Evolutionary conservation across 2,113 vertebrate genomes (phyloP), one percentile per base, ranked within the genome.

Genomic region (Aptenodytes forsteri): DNA sequence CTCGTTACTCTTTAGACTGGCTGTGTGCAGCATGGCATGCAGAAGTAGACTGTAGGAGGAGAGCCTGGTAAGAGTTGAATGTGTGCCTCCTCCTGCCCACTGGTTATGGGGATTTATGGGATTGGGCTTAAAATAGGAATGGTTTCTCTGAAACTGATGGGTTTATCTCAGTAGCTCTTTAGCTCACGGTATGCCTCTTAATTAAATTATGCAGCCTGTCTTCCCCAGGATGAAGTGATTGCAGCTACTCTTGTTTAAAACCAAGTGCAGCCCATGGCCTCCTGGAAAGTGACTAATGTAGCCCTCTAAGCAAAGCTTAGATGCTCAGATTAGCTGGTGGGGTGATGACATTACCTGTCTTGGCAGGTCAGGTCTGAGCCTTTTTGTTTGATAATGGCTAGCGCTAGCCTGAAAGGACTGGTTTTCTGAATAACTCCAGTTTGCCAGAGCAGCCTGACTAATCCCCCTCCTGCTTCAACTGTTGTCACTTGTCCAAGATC

Each of bases 91-190:
- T 77, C 47, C 73, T 96, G 66, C 84, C 84, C 79, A 73, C 95
- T 50, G 50, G 49, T 58, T 89, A 72, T 86, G 90, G 38, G 82
- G 95, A 93, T 95, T 97, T 93, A 77, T 95, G 95, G 91, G 94
- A 96, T 93, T 95, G 20, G 22, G 77, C 83, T 96, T 97, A 97
- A 97, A 97, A 96, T 95, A 95, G 93, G 55, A 95, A 91, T 4
- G 3, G 81, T 93, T 96, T 97, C 89, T 96, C 89, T 96, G 92
- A 91, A 96, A 88, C 81, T 61, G 70, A 96, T 88, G 95, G 87
- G 82, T 94, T 97, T 96, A 96, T 93, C 95, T 96, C 67, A 19
- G 75, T 77, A 96, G 93, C 87, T 93, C 75, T 93, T 97, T 90
- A 97, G 90, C 96, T 94, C 54, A 50, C 2, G 3, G 21, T 97